phyloP scores from a whole-genome alignment of 1,140 invertebrate genomes.

The Bombus huntii region DNA sequence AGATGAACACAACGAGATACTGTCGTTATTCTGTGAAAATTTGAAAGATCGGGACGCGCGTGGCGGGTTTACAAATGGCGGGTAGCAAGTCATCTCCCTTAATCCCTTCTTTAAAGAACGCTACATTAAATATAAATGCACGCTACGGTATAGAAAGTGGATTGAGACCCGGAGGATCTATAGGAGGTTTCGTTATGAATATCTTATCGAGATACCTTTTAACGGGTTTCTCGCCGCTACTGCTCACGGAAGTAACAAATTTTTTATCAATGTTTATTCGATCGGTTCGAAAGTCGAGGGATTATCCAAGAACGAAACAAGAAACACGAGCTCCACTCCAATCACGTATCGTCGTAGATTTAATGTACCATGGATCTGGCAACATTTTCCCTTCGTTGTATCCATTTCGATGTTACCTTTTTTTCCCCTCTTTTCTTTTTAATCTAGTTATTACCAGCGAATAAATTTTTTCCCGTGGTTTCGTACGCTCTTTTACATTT shows the following conservation, averaged over 20 bases:
- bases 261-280: not conserved
- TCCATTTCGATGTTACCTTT: not conserved
- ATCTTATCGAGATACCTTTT: slow-evolving; percentile 17
- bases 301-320: not conserved
- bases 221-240: not conserved
- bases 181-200: slow-evolving; percentile 21
- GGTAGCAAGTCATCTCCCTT: not conserved
- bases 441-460: not conserved
- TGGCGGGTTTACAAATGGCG: not conserved
- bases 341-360: not conserved
- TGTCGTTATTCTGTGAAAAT: not conserved
- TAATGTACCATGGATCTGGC: not conserved
- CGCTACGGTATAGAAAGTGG: slow-evolving; percentile 7
- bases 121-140: slow-evolving; percentile 12
- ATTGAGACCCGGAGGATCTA: not conserved
- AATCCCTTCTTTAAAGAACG: slow-evolving; percentile 2
- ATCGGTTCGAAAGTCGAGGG: not conserved
- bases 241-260: not conserved
- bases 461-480: not conserved
- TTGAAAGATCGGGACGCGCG: not conserved
- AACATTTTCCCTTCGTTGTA: not conserved
- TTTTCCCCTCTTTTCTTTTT: no score
- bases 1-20: no score
- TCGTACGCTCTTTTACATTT: not conserved
- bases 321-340: not conserved